Base-by-base conservation (phyloP, 2,113 vertebrate species). In the Xyrauchen texanus region DNA sequence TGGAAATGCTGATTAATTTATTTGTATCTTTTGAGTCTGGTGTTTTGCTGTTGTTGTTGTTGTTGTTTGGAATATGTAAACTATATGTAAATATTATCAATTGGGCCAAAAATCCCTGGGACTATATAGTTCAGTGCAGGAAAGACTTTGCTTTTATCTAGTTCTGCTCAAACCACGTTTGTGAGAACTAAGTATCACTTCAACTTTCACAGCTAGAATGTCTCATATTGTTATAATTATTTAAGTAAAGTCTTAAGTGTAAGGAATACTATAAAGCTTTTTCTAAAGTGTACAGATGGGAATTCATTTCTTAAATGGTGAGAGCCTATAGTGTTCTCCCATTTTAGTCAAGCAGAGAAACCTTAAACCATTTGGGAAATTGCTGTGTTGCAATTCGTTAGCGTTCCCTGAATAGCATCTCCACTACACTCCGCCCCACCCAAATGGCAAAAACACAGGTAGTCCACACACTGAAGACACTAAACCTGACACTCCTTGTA, bases 321-420 rank as follows among this genome's bases (percentile, higher is more conserved):
- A 12, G 11, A 79, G 11, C 16, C 5, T 6, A 80, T 62, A 62
- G 42, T 6, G 77, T 83, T 82, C 78, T 84, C 72, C 73, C 16
- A 9, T 53, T 71, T 55, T 11, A 64, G 61, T 76, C 70, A 81
- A 79, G 81, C 61, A 66, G 55, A 3, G 91, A 89, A 91, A 91
- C 83, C 62, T 47, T 87, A 93, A 88, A 72, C 79, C 87, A 82
- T 73, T 3, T 74, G 77, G 71, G 58, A 88, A 89, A 89, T 82
- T 87, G 82, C 84, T 78, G 70, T 51, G 21, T 61, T 79, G 80
- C 58, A 84, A 78, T 82, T 64, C 58, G 68, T 61, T 44, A 66
- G 46, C 12, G 73, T 67, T 61, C 90, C 88, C 80, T 88, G 89
- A 92, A 92, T 92, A 93, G 90, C 84, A 77, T 76, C 82, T 83